These are phyloP conservation scores for Ectropis crepuscularia DNA, from an alignment of 2,888 invertebrate species.

Conservation along the genomic window DNA sequence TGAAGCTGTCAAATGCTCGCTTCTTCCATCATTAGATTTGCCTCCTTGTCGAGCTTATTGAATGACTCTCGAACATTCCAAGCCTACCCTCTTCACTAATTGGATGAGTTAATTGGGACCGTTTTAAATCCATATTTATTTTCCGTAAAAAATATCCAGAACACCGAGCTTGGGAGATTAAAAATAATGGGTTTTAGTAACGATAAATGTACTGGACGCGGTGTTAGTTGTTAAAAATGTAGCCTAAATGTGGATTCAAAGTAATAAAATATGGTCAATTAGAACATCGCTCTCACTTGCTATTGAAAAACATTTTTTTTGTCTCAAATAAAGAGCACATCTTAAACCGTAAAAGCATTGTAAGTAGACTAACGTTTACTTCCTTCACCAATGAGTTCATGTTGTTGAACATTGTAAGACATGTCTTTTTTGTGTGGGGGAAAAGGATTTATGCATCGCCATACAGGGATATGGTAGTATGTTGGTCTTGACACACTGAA, in stretches of 20 bases:
- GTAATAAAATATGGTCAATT: no score
- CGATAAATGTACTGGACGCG: slow-evolving; percentile 4
- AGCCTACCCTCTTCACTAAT: slow-evolving; percentile 34
- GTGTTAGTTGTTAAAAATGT: not conserved
- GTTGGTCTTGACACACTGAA: no score
- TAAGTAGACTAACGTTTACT: no score
- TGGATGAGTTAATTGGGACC: slow-evolving; percentile 37
- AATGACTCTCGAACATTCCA: slow-evolving; percentile 31
- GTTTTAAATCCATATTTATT: slow-evolving; percentile 31
- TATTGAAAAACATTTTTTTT: no score
- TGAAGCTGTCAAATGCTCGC: slow-evolving; percentile 12
- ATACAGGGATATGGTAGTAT: no score
- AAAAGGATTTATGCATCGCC: no score
- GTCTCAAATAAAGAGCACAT: no score
- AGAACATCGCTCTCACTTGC: no score
- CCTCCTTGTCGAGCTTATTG: slow-evolving; percentile 33
- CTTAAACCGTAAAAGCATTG: no score
- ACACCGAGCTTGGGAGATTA: slow-evolving; percentile 9
- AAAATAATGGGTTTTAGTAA: slow-evolving; percentile 13
- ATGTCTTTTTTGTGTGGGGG: no score
- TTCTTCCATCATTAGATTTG: slow-evolving; percentile 23
- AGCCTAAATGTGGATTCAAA: not conserved
- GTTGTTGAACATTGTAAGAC: no score
- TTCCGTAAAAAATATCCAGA: slow-evolving; percentile 19
- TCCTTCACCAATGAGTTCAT: no score